These are phyloP conservation scores for Melanophora roralis DNA, from an alignment of 2,888 invertebrate species.

Conservation along the genomic window DNA sequence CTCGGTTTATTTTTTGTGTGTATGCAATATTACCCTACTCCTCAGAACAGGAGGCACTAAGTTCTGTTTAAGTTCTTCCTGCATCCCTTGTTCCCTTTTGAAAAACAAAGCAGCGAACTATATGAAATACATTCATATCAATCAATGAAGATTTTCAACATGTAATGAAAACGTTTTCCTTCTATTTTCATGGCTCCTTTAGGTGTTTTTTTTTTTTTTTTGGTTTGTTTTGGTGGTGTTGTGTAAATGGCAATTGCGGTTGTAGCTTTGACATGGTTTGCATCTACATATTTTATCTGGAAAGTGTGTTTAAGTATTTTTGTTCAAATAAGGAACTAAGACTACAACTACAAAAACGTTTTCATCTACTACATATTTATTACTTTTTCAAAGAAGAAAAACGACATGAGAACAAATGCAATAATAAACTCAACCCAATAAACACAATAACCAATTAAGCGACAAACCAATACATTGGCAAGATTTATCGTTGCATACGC, in stretches of 20 bases:
- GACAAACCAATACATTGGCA: conserved; percentile 15
- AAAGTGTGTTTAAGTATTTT: background rate
- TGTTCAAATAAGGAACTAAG: background rate
- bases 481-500: too few relatives aligned
- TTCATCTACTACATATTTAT: background rate
- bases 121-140: conserved; percentile 20
- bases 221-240: background rate
- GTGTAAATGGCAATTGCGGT: background rate
- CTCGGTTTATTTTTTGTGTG: too few relatives aligned
- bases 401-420: background rate
- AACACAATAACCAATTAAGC: conserved; percentile 60
- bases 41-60: background rate
- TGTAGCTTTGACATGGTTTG: background rate
- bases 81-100: background rate
- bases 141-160: conserved; percentile 44
- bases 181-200: background rate
- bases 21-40: too few relatives aligned
- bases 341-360: background rate
- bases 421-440: background rate
- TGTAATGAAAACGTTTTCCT: conserved; percentile 27
- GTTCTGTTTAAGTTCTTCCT: background rate
- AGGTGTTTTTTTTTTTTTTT: background rate
- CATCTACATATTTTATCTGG: background rate
- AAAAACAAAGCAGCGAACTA: background rate
- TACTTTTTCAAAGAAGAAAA: conserved; percentile 16